Base-by-base conservation (phyloP, 2,113 vertebrate species). In the Motacilla alba region DNA sequence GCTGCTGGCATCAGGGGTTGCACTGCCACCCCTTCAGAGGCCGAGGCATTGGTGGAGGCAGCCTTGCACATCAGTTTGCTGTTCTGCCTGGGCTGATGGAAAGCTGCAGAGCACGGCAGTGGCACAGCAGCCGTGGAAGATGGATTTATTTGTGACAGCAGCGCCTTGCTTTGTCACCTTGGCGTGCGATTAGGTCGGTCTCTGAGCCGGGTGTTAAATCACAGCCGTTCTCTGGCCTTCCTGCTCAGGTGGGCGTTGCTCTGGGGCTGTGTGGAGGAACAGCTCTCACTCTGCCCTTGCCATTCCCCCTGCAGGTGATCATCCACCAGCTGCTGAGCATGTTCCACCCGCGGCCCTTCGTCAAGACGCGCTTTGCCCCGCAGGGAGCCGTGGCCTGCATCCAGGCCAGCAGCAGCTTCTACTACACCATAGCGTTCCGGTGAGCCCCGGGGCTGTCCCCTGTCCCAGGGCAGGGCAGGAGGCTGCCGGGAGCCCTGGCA, bases 301-400 rank as follows among this genome's bases (percentile, higher is more conserved):
- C 15, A 64, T 43, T 30, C 37, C 63, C 13, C 5, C 50, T 41
- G 1, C 94, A 99, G 99, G 97, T 99, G 80, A 95, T 99, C 37
- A 98, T 99, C 97, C 99, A 99, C 97, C 98, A 95, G 39, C 98
- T 99, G 70, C 85, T 99, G 94, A 99, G 98, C 89, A 99, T 99
- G 99, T 99, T 99, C 96, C 99, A 99, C 92, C 98, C 99, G 0
- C 98, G 99, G 14, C 99, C 99, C 41, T 99, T 99, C 19, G 97
- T 99, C 68, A 99, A 98, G 94, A 98, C 99, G 1, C 99, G 99
- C 80, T 99, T 99, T 24, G 99, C 99, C 66, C 99, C 99, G 5
- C 99, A 99, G 91, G 99, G 99, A 14, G 96, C 98, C 0, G 98
- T 99, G 43, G 99, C 99, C 93, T 99, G 99, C 89, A 96, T 99